phyloP scores from a whole-genome alignment of 1,140 invertebrate species.

The Myzus persicae region DNA sequence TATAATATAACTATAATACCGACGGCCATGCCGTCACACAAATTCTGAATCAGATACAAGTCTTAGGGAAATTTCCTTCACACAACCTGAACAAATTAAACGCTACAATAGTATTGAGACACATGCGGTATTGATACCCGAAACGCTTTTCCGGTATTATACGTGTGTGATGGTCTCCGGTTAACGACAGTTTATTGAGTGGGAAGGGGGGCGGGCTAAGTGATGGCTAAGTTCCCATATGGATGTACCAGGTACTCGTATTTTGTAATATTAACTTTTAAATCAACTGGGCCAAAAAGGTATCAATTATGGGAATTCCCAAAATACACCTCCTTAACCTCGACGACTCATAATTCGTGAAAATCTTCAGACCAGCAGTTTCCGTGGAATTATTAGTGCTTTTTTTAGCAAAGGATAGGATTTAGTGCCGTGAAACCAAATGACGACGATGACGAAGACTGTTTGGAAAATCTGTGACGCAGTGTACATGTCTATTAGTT shows the following conservation, averaged over 20 bases:
- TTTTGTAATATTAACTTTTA: too few relatives aligned
- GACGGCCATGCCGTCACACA: too few relatives aligned
- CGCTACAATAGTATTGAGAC: too few relatives aligned
- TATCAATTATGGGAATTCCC: not conserved
- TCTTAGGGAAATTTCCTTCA: too few relatives aligned
- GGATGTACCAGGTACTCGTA: not conserved
- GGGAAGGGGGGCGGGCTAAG: too few relatives aligned
- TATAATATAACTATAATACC: not conserved
- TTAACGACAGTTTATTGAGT: not conserved
- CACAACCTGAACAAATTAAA: too few relatives aligned
- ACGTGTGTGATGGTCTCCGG: too few relatives aligned
- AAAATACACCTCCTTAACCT: not conserved
- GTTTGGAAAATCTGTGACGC: not conserved
- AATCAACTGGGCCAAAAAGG: not conserved
- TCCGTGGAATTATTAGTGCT: not conserved
- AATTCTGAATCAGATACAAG: too few relatives aligned
- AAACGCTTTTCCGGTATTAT: too few relatives aligned
- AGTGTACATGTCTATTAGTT: not conserved
- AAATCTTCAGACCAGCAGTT: not conserved
- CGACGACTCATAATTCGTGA: not conserved
- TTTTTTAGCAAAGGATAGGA: not conserved
- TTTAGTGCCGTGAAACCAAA: not conserved
- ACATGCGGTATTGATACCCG: too few relatives aligned
- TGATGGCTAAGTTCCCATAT: too few relatives aligned
- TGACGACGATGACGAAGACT: not conserved